phyloP scores from a whole-genome alignment of 2,113 vertebrate species.

The Helogale parvula region DNA sequence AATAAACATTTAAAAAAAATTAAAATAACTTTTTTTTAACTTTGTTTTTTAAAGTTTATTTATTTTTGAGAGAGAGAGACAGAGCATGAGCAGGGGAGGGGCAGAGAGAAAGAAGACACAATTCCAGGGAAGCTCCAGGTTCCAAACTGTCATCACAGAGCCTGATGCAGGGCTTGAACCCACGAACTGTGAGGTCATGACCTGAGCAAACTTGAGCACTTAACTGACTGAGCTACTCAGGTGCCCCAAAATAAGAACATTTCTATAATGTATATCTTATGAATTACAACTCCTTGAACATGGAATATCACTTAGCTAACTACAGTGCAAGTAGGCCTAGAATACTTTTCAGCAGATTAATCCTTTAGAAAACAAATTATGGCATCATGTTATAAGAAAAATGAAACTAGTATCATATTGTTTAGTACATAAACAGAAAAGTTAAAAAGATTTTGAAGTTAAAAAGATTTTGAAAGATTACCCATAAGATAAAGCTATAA shows the following conservation, averaged over 20 bases:
- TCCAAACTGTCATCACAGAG: too few relatives aligned
- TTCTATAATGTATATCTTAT: neutral
- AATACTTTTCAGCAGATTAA: neutral
- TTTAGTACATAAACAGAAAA: neutral
- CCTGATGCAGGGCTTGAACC: too few relatives aligned
- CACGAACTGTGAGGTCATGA: too few relatives aligned
- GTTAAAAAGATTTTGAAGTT: neutral
- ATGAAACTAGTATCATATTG: neutral
- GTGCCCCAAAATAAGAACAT: neutral
- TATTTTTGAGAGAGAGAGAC: too few relatives aligned
- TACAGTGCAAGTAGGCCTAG: neutral
- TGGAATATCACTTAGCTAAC: neutral
- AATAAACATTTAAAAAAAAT: too few relatives aligned
- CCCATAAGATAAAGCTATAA: neutral
- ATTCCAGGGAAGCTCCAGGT: too few relatives aligned
- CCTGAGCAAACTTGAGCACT: too few relatives aligned
- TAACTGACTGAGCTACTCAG: too few relatives aligned
- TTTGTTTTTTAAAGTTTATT: too few relatives aligned
- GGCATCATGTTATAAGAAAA: neutral
- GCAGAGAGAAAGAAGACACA: too few relatives aligned
- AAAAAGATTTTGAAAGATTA: neutral
- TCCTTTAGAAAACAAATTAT: slow-evolving; percentile 6
- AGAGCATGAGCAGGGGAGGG: too few relatives aligned
- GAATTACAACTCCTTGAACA: neutral
- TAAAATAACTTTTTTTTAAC: too few relatives aligned